These are phyloP conservation scores for Stictocephala bisonia DNA, from an alignment of 2,888 invertebrate species.

Conservation along the genomic window DNA sequence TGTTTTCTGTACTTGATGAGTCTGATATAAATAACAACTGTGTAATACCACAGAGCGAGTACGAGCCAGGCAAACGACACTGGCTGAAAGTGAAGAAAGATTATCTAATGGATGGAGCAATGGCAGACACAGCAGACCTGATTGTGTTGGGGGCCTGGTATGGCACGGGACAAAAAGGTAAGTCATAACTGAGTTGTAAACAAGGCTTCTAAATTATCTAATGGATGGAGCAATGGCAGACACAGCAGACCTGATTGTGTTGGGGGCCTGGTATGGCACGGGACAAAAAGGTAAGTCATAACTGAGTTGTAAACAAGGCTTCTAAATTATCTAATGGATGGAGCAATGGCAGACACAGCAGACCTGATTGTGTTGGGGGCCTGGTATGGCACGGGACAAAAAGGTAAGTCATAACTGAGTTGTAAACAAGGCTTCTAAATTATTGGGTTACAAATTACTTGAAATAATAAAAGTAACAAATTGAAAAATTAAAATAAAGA, in stretches of 20 bases:
- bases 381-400: conserved; percentile 79
- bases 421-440: too few species aligned
- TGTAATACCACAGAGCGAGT: conserved; percentile 80
- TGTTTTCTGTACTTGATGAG: too few species aligned
- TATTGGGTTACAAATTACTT: too few species aligned
- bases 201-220: too few species aligned
- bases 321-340: conserved; percentile 91
- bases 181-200: too few species aligned
- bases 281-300: conserved; percentile 59
- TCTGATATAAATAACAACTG: too few species aligned
- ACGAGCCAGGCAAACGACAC: conserved; percentile 94
- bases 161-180: conserved; percentile 68
- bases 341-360: conserved; percentile 95
- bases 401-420: conserved; percentile 57
- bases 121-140: conserved; percentile 95
- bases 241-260: conserved; percentile 90
- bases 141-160: conserved; percentile 96
- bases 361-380: conserved; percentile 95
- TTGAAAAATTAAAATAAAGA: too few species aligned
- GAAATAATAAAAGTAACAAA: too few species aligned
- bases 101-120: conserved; percentile 90
- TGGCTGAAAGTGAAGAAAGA: conserved; percentile 98
- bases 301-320: too few species aligned
- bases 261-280: conserved; percentile 93
- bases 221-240: conserved; percentile 96